phyloP scores from a whole-genome alignment of 2,113 vertebrate species.

The Camelus dromedarius region DNA sequence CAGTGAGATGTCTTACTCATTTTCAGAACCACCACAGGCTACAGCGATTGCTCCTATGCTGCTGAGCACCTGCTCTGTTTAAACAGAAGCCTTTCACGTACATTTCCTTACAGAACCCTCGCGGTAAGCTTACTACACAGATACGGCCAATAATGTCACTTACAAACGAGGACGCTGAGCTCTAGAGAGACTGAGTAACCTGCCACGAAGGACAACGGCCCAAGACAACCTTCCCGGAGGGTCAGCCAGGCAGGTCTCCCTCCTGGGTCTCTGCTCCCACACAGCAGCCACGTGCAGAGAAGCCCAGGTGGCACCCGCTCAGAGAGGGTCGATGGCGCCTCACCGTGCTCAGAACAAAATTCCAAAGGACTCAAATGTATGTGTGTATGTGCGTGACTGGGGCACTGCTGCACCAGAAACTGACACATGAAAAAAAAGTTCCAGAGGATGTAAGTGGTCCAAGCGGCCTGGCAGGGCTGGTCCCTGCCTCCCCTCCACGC shows the following conservation, averaged over 20 bases:
- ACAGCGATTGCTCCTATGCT: neutral
- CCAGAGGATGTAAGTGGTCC: too few species aligned
- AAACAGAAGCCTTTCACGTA: neutral
- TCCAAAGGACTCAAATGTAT: neutral
- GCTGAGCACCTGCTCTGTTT: neutral
- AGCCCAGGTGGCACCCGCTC: neutral
- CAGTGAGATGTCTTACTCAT: neutral
- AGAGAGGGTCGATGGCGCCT: neutral
- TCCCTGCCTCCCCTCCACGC: fast-evolving
- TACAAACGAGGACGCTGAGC: neutral
- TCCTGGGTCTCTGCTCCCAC: neutral
- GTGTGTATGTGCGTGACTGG: too few species aligned
- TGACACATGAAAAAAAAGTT: too few species aligned
- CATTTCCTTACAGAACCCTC: neutral
- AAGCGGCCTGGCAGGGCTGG: fast-evolving
- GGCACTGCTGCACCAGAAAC: too few species aligned
- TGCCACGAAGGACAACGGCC: neutral
- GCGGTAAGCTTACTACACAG: neutral
- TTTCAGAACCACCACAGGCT: neutral
- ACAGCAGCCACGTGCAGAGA: too few species aligned
- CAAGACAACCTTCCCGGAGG: neutral
- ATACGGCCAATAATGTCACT: neutral
- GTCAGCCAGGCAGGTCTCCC: fast-evolving
- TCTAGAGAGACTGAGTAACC: neutral
- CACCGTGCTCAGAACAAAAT: neutral